Conservation (phyloP, 2,888 invertebrate species). For the Endotricha flammealis region DNA sequence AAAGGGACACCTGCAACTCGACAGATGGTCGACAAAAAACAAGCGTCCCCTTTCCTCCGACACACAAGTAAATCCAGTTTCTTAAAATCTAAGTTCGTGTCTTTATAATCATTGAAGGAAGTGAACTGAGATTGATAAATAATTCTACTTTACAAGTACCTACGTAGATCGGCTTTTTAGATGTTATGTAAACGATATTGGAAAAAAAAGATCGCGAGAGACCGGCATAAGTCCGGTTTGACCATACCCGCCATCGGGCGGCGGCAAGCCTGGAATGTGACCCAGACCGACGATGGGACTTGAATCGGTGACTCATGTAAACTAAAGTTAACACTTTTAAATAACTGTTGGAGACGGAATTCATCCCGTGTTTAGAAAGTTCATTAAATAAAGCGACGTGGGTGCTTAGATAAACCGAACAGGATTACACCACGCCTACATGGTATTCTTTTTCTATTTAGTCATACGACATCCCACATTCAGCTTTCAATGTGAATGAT, state of each 20-base stretch:
- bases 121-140: neutral
- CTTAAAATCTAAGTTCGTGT: neutral
- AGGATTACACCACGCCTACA: conserved; percentile 53
- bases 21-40: conserved; percentile 65
- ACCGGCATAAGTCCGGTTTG: conserved; percentile 46
- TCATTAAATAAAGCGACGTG: conserved; percentile 37
- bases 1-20: conserved; percentile 65
- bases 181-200: conserved; percentile 11
- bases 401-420: conserved; percentile 55
- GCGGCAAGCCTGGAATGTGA: conserved; percentile 64
- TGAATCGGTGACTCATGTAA: conserved; percentile 60
- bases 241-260: conserved; percentile 22
- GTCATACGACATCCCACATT: conserved; percentile 36
- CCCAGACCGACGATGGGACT: conserved; percentile 63
- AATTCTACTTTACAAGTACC: neutral
- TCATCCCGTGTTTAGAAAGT: conserved; percentile 60
- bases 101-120: neutral
- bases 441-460: conserved; percentile 28
- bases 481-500: conserved; percentile 19
- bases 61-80: conserved; percentile 1
- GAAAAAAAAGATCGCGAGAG: conserved; percentile 31
- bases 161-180: neutral
- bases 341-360: conserved; percentile 31
- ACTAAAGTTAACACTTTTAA: conserved; percentile 31
- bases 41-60: conserved; percentile 29